Base-by-base conservation (phyloP, 2,797 vertebrate species). In the Trachurus trachurus region DNA sequence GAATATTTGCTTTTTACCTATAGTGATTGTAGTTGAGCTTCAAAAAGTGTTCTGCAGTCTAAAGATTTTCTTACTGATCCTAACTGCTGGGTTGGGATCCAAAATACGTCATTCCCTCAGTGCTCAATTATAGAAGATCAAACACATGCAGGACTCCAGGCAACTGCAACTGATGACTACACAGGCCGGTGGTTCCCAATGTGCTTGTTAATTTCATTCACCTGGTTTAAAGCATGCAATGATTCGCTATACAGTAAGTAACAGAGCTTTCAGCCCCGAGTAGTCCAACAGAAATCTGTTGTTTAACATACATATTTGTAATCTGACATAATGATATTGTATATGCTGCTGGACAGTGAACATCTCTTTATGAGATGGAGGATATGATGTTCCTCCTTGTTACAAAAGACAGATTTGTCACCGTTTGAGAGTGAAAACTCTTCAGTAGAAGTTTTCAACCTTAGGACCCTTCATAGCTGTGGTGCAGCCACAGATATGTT, bases 71-170 rank as follows among this genome's bases (percentile, higher is more conserved):
- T 1, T 37, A 37, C 7, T 44, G 42, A 44, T 44, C 12, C 42
- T 44, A 44, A 44, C 42, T 4, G 13, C 42, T 5, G 12, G 1
- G 42, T 44, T 44, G 42, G 5, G 2, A 4, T 44, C 4, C 12
- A 44, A 15, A 13, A 16, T 5, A 16, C 42, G 1, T 44, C 12
- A 44, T 44, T 15, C 12, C 42, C 4, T 4, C 42, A 44, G 13
- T 3, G 5, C 42, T 44, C 49, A 3, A 0, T 34, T 39, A 9
- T 9, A 9, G 26, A 56, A n/a, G 11, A 0, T 47, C 29, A 26
- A 47, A 64, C 49, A n/a, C 9, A 47, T 31, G 22, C 22, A 63
- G 9, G 42, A 63, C 34, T 37, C 34, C 5, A n/a, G 34, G 26
- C 26, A 37, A 37, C 34, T 37, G 34, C 19, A 49, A n/a, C 4